Evolutionary conservation across 2,113 vertebrate species (phyloP), one percentile per base, ranked within the genome.

Genomic region (Rhea pennata): DNA sequence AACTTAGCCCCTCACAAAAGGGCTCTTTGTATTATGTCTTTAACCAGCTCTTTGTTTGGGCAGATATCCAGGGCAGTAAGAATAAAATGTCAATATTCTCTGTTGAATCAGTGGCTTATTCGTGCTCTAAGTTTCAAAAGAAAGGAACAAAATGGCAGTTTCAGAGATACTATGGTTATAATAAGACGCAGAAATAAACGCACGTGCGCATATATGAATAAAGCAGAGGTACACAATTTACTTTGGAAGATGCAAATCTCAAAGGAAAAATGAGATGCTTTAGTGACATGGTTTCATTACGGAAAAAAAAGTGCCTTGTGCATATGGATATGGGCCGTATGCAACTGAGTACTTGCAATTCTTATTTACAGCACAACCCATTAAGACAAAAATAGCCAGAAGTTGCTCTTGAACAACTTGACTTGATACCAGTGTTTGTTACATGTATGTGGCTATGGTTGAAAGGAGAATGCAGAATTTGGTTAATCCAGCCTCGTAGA

Each of bases 1-100:
- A 97, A 97, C 95, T 97, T 90, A 95, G 91, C 93, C 91, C 94
- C 86, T 94, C 77, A 98, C 97, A 98, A 98, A 98, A 97, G 97
- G 58, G 73, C 92, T 96, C 98, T 98, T 98, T 98, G 98, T 98
- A 90, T 97, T 96, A 96, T 50, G 53, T 72, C 88, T 96, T 95
- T 97, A 98, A 97, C 97, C 58, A 94, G 96, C 96, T 97, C 98
- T 98, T 98, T 98, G 97, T 98, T 94, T 66, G 17, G 95, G 97
- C 98, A 97, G 95, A 93, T 97, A 96, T 97, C 95, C 97, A 97
- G 97, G 95, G 78, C 90, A 77, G 74, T 84, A 96, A 96, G 94
- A 95, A 84, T 96, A 97, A 97, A 96, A 93, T 65, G 97, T 97
- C 98, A 98, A 67, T 95, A 95, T 96, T 97, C 95, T 92, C 87